Base-by-base conservation (phyloP, 2,113 vertebrate species). In the Erythrocercus mccallii region DNA sequence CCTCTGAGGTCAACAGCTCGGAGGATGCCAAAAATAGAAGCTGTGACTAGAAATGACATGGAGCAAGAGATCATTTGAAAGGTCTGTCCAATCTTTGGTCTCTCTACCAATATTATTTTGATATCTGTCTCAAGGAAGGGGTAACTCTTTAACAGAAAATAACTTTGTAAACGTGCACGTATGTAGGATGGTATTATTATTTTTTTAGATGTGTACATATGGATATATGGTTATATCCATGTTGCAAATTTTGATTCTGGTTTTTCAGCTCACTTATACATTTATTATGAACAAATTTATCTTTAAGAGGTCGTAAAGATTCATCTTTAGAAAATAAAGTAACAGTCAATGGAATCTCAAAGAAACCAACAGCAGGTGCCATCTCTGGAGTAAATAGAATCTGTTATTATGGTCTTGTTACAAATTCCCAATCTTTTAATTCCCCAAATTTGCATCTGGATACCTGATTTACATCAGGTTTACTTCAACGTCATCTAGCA, bases 1-100 rank as follows among this genome's bases (percentile, higher is more conserved):
- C 86, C 82, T 77, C 80, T 18, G 64, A 96, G 94, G 86, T 73
- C 89, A 96, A 1, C 61, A 88, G 60, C 80, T 70, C 89, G 45
- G 54, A 70, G 61, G 45, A 11, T 6, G 45, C 64, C 64, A 92
- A 68, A 94, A 95, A 96, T 44, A 92, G 92, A 81, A 87, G 74
- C 79, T 95, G 78, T 62, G 68, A 94, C 78, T 66, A 74, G 47
- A 73, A 91, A 66, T 81, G 47, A 84, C 90, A 78, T 3, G 56
- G 42, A 86, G 64, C 25, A 74, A 86, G 45, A 6, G 58, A 86
- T 50, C 72, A 78, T 57, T 16, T 62, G 23, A 92, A 94, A 91
- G 64, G 77, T 91, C 90, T 94, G 60, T 16, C 51, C 66, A 9
- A 70, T 54, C 72, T 62, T 69, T 45, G 62, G 54, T 62, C 51